Evolutionary conservation across 2,113 vertebrate species (phyloP), one percentile per base, ranked within the genome.

Genomic region (Castor canadensis): DNA sequence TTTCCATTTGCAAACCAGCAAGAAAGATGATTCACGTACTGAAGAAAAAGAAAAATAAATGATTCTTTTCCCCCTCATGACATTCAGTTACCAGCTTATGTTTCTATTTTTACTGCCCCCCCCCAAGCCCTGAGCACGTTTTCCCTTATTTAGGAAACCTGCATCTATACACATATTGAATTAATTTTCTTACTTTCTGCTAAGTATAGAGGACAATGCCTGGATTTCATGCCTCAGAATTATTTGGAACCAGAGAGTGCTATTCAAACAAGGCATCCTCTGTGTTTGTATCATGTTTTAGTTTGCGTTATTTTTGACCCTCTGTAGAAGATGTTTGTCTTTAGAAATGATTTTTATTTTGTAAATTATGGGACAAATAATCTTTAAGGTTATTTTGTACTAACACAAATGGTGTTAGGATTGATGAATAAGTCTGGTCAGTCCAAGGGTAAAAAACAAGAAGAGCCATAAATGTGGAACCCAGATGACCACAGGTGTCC

Each of bases 61-160:
- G 60, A 91, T 69, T 73, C 84, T 60, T 88, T 75, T 38, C 35
- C 35, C 24, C 6, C 6, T 75, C 17, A 81, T 73, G 71, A 85
- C 84, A 88, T 73, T 49, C 19, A 82, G 83, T 91, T 87, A 86
- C 77, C 28, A 94, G 45, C 20, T 92, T 92, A 43, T 24, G 3
- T 84, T 94, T 96, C 92, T 93, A 90, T 95, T 94, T 97, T 97
- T 90, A 95, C n/a, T n/a, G n/a, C 32, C 3, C 26, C 19, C 40
- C 10, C 11, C 19, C 11, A 6, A 38, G 91, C 81, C 64, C 76
- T 45, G 24, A 81, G 35, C 30, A 6, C 90, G 32, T 40, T 95
- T 85, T 80, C 43, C 80, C 71, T 86, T 96, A 91, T 96, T 95
- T 96, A 96, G 92, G 47, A 96, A 97, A 75, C 17, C 11, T 87